Evolutionary conservation across 1,140 invertebrate genomes (phyloP).

Genomic region (Manduca sexta): DNA sequence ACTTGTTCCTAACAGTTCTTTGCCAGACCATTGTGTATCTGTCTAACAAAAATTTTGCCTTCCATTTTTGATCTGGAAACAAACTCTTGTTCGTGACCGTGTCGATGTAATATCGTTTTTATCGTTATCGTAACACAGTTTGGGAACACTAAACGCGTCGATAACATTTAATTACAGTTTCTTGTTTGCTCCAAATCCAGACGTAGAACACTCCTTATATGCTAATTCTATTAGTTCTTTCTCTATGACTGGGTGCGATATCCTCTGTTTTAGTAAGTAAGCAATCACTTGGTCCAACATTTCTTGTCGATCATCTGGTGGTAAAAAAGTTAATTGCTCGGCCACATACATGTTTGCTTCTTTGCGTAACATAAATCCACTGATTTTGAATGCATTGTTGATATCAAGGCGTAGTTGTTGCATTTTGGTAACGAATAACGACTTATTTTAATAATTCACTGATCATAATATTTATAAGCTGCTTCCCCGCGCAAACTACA

Average conservation of each 20-base stretch:
- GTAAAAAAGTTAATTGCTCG: constrained; percentile 62
- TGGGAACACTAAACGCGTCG: constrained; percentile 86
- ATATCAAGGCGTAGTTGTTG: constrained; percentile 50
- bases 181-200: constrained; percentile 82
- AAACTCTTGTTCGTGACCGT: constrained; percentile 71
- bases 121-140: constrained; percentile 82
- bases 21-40: constrained; percentile 80
- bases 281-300: constrained; percentile 72
- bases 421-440: constrained; percentile 16
- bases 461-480: no score
- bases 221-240: constrained; percentile 82
- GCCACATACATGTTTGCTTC: constrained; percentile 66
- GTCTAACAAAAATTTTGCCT: constrained; percentile 83
- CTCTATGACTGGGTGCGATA: constrained; percentile 81
- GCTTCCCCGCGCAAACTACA: no score
- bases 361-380: constrained; percentile 56
- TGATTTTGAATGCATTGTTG: constrained; percentile 59
- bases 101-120: constrained; percentile 85
- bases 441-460: no score
- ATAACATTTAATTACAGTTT: constrained; percentile 88
- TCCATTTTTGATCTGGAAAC: constrained; percentile 79
- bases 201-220: constrained; percentile 81
- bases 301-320: constrained; percentile 59
- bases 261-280: constrained; percentile 80
- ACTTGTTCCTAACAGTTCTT: constrained; percentile 85